Conservation (phyloP, 2,797 vertebrate genomes). For the Thunnus albacares region DNA sequence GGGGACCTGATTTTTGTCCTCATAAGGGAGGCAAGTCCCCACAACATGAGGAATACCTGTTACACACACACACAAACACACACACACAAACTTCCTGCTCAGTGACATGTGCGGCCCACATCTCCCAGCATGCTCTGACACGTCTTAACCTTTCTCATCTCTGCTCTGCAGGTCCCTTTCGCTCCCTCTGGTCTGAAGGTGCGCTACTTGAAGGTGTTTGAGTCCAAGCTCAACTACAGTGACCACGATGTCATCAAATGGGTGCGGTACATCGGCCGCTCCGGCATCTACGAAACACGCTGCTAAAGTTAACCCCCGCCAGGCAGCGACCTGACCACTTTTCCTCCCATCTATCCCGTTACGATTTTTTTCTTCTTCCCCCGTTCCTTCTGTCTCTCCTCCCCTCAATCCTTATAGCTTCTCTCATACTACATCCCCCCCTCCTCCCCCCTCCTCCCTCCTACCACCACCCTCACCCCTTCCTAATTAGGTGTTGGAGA, state of each 20-base stretch:
- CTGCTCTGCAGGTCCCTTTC: constrained; percentile 91
- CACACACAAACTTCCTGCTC: not conserved
- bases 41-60: too few relatives aligned
- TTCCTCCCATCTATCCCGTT: constrained; percentile 62
- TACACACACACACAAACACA: not conserved
- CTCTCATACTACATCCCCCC: constrained; percentile 53
- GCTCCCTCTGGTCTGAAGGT: constrained; percentile 99
- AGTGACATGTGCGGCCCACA: constrained; percentile 4
- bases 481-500: constrained; percentile 81
- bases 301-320: constrained; percentile 87
- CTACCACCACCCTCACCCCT: constrained; percentile 45
- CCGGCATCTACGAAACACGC: constrained; percentile 98
- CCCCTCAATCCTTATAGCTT: constrained; percentile 61
- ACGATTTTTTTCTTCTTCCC: constrained; percentile 56
- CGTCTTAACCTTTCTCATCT: constrained; percentile 5
- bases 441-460: constrained; percentile 4
- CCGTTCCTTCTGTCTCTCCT: constrained; percentile 53
- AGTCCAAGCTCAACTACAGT: constrained; percentile 99
- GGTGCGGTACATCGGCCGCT: constrained; percentile 99
- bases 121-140: constrained; percentile 32
- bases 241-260: constrained; percentile 99
- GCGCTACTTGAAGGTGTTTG: constrained; percentile 99
- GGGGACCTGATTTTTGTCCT: too few relatives aligned
- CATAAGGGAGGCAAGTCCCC: too few relatives aligned
- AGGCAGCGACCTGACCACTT: constrained; percentile 74